phyloP scores from a whole-genome alignment of 2,113 vertebrate species.

The Protobothrops mucrosquamatus region DNA sequence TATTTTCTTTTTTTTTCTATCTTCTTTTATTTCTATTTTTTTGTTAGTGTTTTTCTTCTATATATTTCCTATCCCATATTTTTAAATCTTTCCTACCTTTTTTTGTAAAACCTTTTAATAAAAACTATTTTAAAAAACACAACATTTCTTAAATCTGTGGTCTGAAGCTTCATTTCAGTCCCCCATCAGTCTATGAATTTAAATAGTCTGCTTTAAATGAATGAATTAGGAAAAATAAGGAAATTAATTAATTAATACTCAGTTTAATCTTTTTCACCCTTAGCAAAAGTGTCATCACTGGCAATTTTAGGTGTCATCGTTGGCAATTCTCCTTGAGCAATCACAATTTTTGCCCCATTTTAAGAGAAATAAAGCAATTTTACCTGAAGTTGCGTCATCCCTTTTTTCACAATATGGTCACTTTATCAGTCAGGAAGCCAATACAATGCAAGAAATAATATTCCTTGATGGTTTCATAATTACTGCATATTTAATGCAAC shows the following conservation, averaged over 20 bases:
- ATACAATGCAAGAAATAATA: slow-evolving; percentile 23
- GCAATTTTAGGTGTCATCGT: neutral
- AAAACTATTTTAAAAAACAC: neutral
- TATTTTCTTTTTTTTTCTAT: neutral
- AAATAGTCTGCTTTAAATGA: neutral
- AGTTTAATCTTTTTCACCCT: neutral
- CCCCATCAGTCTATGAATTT: neutral
- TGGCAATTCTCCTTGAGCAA: neutral
- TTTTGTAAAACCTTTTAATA: neutral
- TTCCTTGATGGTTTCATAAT: slow-evolving; percentile 13
- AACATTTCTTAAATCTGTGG: neutral
- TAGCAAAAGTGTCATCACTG: neutral
- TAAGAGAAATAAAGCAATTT: neutral
- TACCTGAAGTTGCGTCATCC: slow-evolving; percentile 23
- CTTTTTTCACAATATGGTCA: neutral
- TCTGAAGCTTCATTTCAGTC: neutral
- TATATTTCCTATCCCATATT: neutral
- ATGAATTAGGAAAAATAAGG: neutral
- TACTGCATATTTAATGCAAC: slow-evolving; percentile 33
- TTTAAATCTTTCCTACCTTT: neutral
- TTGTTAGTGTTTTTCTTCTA: neutral
- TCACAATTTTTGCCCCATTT: slow-evolving; percentile 7
- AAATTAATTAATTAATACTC: neutral
- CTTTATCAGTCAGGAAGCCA: neutral
- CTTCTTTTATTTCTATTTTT: neutral